Conservation (phyloP, 2,797 vertebrate species). For the Stomatorhinus walkeri region DNA sequence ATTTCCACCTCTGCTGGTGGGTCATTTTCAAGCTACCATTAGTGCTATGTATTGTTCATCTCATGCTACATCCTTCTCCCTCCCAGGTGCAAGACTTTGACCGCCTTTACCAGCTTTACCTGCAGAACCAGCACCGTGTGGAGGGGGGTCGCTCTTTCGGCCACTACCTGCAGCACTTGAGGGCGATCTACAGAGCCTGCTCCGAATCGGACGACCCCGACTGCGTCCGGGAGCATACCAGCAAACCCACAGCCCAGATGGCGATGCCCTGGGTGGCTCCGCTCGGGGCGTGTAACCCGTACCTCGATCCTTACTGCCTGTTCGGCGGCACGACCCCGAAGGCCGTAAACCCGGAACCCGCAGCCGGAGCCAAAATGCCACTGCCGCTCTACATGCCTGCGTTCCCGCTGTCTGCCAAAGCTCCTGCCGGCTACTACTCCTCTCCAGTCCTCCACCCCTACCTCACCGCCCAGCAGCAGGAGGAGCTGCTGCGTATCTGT, state of each 20-base stretch:
- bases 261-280: constrained; percentile 59
- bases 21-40: not conserved
- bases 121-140: constrained; percentile 66
- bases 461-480: constrained; percentile 50
- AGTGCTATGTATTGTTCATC: not conserved
- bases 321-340: constrained; percentile 29
- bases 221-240: constrained; percentile 64
- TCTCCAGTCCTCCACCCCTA: constrained; percentile 59
- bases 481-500: constrained; percentile 66
- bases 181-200: constrained; percentile 64
- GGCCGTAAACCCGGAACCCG: not conserved
- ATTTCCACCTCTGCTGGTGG: not conserved
- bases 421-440: constrained; percentile 51
- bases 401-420: constrained; percentile 49
- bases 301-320: constrained; percentile 64
- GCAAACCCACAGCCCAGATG: constrained; percentile 59
- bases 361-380: constrained; percentile 46
- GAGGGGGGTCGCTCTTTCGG: constrained; percentile 58
- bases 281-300: constrained; percentile 60
- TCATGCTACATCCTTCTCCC: not conserved
- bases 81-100: constrained; percentile 64
- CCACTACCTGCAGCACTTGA: constrained; percentile 64
- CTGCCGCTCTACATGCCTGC: constrained; percentile 52
- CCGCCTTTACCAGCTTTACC: constrained; percentile 58
- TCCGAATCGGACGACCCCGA: constrained; percentile 65